Evolutionary conservation across 1,140 invertebrate genomes (phyloP), one percentile per base, ranked within the genome.

Genomic region (Parapsyche elsis): DNA sequence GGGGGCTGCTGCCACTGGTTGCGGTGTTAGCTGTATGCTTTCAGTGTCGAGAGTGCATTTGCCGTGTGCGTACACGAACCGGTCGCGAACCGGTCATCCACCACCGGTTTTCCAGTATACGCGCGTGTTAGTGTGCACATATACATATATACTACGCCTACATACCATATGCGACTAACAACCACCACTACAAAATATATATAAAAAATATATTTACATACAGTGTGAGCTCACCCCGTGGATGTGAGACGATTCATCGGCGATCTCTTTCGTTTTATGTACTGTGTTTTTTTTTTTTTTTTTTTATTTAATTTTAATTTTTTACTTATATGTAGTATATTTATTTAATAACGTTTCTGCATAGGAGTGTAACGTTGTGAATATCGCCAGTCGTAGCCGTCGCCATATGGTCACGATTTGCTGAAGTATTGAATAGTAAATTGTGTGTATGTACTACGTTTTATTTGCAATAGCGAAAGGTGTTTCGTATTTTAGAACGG

Each of bases 381-480:
- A 10, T 53, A 53, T 53, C 1, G 2, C 2, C 10, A 5, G 16
- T 53, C 49, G 12, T 53, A 53, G 16, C 16, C 45, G 45, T 46
- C 45, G 45, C 45, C 49, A 53, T 53, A 53, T 53, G 49, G 49
- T 53, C 49, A 53, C 49, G 49, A 53, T 53, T 38, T 53, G 16
- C 49, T 53, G 49, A 53, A 53, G 49, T 53, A 53, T 16, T 53
- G 2, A 53, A 53, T 53, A 53, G 49, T 53, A 14, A 16, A 53
- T 53, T 16, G 49, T 53, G 10, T 53, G 1, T 38, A 7, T n/a
- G n/a, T n/a, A n/a, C n/a, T 38, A 38, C 30, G 30, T 53, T 14
- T 53, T 53, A 53, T 53, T 53, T 16, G 49, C 49, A 53, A 14
- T 53, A 53, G 49, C 49, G 49, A 53, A 53, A 53, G 49, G 49